phyloP scores from a whole-genome alignment of 2,797 vertebrate genomes.

The Eupleurogrammus muticus region DNA sequence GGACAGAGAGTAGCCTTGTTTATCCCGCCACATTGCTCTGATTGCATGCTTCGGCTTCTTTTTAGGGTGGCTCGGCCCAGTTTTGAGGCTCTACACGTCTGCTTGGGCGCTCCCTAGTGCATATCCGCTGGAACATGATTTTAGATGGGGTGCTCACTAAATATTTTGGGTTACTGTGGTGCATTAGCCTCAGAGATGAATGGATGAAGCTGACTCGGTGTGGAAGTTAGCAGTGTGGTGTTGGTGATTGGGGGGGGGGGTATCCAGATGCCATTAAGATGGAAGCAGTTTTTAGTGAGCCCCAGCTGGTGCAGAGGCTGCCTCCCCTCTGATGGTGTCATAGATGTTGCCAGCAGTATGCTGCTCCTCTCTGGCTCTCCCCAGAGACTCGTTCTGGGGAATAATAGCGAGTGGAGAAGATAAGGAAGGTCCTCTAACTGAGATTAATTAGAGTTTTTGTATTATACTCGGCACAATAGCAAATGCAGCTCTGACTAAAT shows the following conservation, averaged over 20 bases:
- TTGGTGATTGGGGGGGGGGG: conserved; percentile 9
- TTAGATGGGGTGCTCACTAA: too few relatives aligned
- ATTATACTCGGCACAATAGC: conserved; percentile 77
- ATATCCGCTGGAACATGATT: conserved; percentile 23
- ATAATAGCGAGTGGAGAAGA: conserved; percentile 71
- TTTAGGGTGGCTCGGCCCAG: conserved; percentile 64
- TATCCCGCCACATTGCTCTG: conserved; percentile 64
- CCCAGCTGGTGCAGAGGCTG: conserved; percentile 70
- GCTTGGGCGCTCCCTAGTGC: conserved; percentile 57
- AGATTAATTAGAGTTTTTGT: conserved; percentile 82
- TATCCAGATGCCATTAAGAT: conserved; percentile 68
- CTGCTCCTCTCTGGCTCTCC: conserved; percentile 68
- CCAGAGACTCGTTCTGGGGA: conserved; percentile 73
- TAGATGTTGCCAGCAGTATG: conserved; percentile 70
- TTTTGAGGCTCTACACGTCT: conserved; percentile 56
- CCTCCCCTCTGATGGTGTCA: conserved; percentile 60
- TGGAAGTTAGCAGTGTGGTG: conserved; percentile 31
- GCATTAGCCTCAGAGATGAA: conserved; percentile 13
- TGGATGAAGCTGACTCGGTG: conserved; percentile 24
- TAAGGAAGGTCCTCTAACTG: conserved; percentile 75
- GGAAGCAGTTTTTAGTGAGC: conserved; percentile 60
- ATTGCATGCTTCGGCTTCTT: conserved; percentile 80
- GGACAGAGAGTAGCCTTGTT: conserved; percentile 74
- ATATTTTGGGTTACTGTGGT: conserved; percentile 1
- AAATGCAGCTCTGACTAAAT: conserved; percentile 71